These are phyloP conservation scores for Balearica regulorum DNA, from an alignment of 2,797 vertebrate genomes.

Conservation along the genomic window DNA sequence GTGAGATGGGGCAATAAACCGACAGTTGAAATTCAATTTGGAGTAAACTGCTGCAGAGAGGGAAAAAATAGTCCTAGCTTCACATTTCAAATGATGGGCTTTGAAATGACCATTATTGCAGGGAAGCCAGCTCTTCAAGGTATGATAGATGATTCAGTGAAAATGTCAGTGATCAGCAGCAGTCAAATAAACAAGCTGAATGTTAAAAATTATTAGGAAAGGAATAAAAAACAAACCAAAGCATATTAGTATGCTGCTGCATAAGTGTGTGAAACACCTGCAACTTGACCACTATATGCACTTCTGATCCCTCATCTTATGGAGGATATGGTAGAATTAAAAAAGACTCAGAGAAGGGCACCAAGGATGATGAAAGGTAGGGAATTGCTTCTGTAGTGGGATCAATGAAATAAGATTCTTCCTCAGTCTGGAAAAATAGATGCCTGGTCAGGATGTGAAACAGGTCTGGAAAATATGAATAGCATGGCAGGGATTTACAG, in stretches of 20 bases:
- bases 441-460: neutral
- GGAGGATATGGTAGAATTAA: neutral
- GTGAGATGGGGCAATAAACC: neutral
- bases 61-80: neutral
- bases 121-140: neutral
- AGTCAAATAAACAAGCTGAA: neutral
- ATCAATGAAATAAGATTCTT: neutral
- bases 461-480: neutral
- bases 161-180: neutral
- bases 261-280: neutral
- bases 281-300: neutral
- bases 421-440: neutral
- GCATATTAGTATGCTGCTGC: neutral
- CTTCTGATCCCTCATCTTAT: neutral
- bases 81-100: neutral
- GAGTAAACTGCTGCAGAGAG: neutral
- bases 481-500: neutral
- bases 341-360: neutral
- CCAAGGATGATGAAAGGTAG: neutral
- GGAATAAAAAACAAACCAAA: neutral
- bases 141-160: neutral
- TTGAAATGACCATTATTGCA: neutral
- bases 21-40: neutral
- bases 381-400: neutral
- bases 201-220: neutral